Conservation (phyloP, 2,113 vertebrate species). For the Lanius ludovicianus region DNA sequence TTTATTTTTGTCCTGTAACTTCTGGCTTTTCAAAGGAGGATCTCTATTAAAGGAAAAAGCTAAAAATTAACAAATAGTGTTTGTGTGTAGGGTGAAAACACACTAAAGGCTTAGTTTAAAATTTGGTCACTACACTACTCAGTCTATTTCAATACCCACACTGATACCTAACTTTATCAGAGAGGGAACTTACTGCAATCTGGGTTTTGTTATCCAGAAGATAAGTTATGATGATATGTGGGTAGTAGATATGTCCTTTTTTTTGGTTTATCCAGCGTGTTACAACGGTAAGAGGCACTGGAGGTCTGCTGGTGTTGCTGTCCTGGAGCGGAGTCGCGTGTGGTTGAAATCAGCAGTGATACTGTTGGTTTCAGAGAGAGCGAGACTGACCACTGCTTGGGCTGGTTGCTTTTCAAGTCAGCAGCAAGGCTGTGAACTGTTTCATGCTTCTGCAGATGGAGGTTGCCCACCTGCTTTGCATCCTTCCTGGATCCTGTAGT, state of each 20-base stretch:
- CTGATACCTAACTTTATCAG: not conserved
- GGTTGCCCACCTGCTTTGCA: not conserved
- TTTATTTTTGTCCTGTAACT: not conserved
- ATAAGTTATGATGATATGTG: not conserved
- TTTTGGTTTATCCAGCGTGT: not conserved
- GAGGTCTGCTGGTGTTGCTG: not conserved
- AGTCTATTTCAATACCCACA: not conserved
- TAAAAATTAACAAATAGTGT: not conserved
- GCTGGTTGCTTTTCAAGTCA: not conserved
- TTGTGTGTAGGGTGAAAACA: not conserved
- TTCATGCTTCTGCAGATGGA: not conserved
- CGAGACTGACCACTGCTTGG: not conserved
- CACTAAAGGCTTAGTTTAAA: not conserved
- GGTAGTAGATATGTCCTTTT: not conserved
- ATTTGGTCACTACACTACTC: not conserved
- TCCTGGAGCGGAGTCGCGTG: accelerated
- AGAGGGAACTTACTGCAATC: not conserved
- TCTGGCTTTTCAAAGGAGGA: not conserved
- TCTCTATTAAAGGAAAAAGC: not conserved
- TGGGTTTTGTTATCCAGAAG: not conserved
- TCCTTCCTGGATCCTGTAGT: not conserved
- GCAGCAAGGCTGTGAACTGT: not conserved
- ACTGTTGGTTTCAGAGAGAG: not conserved
- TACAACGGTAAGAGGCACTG: not conserved
- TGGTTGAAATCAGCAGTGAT: not conserved